Base-by-base conservation (phyloP, 2,888 invertebrate genomes). In the Gnatocerus cornutus region DNA sequence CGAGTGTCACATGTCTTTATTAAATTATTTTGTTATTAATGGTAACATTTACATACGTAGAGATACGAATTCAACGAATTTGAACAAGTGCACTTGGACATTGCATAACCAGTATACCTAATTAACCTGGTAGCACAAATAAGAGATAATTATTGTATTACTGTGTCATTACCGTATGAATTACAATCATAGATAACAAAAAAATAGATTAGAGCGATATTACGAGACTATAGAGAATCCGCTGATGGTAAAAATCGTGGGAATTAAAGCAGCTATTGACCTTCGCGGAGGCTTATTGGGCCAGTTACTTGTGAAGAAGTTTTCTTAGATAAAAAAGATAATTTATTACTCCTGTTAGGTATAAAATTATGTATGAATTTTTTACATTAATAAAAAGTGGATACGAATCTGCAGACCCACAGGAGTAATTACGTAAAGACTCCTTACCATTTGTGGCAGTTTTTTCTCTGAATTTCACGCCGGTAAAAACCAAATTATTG, bases 161-260 rank as follows among this genome's bases (percentile, higher is more conserved):
- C 16, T 59, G 43, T 59, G 59, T 59, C 59, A 59, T 59, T 59
- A 59, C 16, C 59, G 46, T 46, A 46, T 59, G 16, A 33, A 46
- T 59, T 59, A 45, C 14, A 37, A 45, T 45, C 8, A 45, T 10
- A 12, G 2, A 12, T 8, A 8, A 1, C 3, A 45, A 8, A 45
- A 45, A 45, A 45, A 8, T 10, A 45, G 5, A 16, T 10, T 4
- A 45, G 16, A 10, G 1, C 8, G 3, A 45, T 45, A 45, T 45
- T 45, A 4, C 1, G 4, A 4, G 21, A 21, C 21, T 21, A 21
- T 3, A 21, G 21, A 21, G 4, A 4, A 21, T 21, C n/a, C 21
- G 21, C 21, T 21, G 21, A 1, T 21, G 21, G 1, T 21, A 1
- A 21, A 21, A 21, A 21, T 21, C 1, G 4, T 21, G 21, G 21